phyloP scores from a whole-genome alignment of 2,113 vertebrate species.

The Pelodiscus sinensis region DNA sequence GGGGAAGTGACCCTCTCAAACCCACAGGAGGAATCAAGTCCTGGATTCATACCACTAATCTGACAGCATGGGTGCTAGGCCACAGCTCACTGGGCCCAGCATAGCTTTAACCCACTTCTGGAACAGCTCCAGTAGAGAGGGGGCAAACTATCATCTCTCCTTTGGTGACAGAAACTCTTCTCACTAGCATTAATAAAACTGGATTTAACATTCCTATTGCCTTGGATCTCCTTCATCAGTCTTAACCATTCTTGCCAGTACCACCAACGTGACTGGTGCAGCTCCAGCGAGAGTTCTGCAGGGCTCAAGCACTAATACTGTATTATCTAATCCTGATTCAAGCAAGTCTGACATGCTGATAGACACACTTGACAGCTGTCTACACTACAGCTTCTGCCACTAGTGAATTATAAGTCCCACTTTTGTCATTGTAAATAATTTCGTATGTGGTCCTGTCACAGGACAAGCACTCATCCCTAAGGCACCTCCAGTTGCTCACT shows the following conservation, averaged over 20 bases:
- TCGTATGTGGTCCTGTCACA: no score
- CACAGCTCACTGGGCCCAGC: background rate
- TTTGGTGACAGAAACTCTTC: background rate
- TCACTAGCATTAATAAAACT: background rate
- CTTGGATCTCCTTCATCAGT: background rate
- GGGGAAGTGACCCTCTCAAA: background rate
- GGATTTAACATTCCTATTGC: background rate
- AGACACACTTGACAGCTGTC: no score
- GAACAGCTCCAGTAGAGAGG: background rate
- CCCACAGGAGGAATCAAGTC: background rate
- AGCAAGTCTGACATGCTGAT: no score
- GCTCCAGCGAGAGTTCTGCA: no score
- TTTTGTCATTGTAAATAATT: no score
- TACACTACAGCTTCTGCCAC: no score
- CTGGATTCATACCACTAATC: fast-evolving
- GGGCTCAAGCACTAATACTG: no score
- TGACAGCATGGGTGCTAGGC: background rate
- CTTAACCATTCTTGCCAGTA: background rate
- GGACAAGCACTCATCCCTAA: no score
- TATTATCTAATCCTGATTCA: no score
- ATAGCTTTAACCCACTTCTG: background rate
- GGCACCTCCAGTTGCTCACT: no score
- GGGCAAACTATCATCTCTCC: background rate
- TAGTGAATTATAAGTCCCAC: no score
- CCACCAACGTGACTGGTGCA: background rate